Percentiles rank a stretch among this genome's conserved stretches.
Evolutionary conservation across 37 sponge, comb jelly and placozoan species (phyloP).

Genomic region (Hexactinellida sp.): DNA sequence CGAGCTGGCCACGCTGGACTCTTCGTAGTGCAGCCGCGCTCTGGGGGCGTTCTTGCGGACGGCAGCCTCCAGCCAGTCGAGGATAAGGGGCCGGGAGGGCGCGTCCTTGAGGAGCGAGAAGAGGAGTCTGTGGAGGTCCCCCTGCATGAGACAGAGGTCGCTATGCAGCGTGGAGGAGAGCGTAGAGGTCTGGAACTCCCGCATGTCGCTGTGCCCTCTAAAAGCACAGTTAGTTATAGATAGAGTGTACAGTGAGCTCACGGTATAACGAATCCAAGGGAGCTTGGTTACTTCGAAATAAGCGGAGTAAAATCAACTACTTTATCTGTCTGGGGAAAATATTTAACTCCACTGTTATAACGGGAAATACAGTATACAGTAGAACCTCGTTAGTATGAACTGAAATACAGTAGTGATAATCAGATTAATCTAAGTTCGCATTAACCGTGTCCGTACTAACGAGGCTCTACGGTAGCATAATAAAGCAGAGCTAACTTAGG

Average conservation of each 20-base stretch:
- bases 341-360: too few species aligned
- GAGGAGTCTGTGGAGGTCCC: neutral
- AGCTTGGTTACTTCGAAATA: too few species aligned
- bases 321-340: too few species aligned
- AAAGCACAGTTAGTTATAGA: neutral
- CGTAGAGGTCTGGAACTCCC: neutral
- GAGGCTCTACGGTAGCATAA: neutral
- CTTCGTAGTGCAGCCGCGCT: constrained; percentile 1
- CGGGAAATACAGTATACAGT: too few species aligned
- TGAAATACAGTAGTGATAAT: too few species aligned
- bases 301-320: too few species aligned
- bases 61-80: neutral
- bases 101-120: neutral
- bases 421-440: too few species aligned
- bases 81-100: neutral
- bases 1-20: neutral
- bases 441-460: too few species aligned
- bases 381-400: too few species aligned
- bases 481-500: neutral
- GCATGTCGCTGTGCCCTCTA: neutral
- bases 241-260: neutral
- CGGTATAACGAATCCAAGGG: neutral
- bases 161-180: neutral
- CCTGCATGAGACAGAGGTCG: neutral
- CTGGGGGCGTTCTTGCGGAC: neutral